Evolutionary conservation across 2,888 invertebrate genomes (phyloP).

Genomic region (Helobdella robusta): DNA sequence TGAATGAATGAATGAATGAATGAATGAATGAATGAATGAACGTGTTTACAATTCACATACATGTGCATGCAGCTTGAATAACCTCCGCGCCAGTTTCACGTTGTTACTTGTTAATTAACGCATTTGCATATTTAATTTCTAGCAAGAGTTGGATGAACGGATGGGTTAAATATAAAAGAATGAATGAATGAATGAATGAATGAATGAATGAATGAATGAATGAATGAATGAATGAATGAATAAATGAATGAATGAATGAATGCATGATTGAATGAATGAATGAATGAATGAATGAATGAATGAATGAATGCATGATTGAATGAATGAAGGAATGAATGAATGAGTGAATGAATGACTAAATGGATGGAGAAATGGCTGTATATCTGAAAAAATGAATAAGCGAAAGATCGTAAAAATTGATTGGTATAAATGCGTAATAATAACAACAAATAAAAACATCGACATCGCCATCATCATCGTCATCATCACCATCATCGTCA

Average conservation of each 20-base stretch:
- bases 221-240: neutral
- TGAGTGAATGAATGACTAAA: too few species aligned
- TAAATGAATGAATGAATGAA: neutral
- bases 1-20: too few species aligned
- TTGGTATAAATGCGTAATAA: neutral
- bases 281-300: neutral
- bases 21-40: too few species aligned
- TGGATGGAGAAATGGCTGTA: neutral
- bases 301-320: neutral
- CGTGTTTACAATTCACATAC: too few species aligned
- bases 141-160: too few species aligned
- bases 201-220: neutral
- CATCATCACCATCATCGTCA: constrained; percentile 10
- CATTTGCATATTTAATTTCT: too few species aligned
- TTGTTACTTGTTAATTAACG: too few species aligned
- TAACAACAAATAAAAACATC: neutral
- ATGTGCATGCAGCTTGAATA: too few species aligned
- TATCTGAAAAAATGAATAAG: neutral
- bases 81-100: too few species aligned
- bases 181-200: constrained; percentile 14
- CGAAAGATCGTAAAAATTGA: neutral
- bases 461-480: constrained; percentile 14
- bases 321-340: too few species aligned
- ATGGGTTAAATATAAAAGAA: too few species aligned
- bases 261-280: too few species aligned